A percentile compares a stretch with the other conserved stretches of the same genome.
Conservation (phyloP, 2,113 vertebrate species). For the Anhinga rufa region DNA sequence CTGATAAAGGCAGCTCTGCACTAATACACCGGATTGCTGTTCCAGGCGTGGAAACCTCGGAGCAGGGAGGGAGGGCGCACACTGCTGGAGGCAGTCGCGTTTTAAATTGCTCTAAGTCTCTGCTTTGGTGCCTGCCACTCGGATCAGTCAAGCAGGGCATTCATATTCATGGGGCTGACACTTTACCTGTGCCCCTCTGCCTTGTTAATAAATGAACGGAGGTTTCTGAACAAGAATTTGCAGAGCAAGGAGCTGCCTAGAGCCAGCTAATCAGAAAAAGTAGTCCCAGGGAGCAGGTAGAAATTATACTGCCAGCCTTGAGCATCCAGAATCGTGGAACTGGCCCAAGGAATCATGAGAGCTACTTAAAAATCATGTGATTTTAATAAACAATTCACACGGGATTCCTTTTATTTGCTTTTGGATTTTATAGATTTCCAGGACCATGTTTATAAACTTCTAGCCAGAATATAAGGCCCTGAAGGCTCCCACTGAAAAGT, state of each 20-base stretch:
- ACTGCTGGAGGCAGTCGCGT: background rate
- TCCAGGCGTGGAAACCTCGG: background rate
- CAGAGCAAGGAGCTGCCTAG: background rate
- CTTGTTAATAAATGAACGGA: conserved; percentile 3
- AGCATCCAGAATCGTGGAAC: background rate
- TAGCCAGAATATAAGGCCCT: background rate
- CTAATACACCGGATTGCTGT: background rate
- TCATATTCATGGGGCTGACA: background rate
- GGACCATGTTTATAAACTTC: conserved; percentile 41
- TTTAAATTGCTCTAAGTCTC: background rate
- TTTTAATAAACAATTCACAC: background rate
- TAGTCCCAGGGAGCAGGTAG: background rate
- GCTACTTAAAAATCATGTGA: conserved; percentile 18
- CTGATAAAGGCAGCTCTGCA: background rate
- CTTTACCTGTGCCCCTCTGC: conserved; percentile 25
- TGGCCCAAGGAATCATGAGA: background rate
- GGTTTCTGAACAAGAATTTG: background rate
- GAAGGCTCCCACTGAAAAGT: background rate
- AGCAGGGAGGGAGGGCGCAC: background rate
- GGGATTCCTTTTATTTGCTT: conserved; percentile 26
- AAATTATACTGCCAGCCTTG: background rate
- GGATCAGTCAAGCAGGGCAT: background rate
- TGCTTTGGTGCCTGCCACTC: background rate
- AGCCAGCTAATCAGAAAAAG: background rate
- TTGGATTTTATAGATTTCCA: conserved; percentile 16